Base-by-base conservation (phyloP, 2,113 vertebrate genomes). In the Pogonocichla stellata region DNA sequence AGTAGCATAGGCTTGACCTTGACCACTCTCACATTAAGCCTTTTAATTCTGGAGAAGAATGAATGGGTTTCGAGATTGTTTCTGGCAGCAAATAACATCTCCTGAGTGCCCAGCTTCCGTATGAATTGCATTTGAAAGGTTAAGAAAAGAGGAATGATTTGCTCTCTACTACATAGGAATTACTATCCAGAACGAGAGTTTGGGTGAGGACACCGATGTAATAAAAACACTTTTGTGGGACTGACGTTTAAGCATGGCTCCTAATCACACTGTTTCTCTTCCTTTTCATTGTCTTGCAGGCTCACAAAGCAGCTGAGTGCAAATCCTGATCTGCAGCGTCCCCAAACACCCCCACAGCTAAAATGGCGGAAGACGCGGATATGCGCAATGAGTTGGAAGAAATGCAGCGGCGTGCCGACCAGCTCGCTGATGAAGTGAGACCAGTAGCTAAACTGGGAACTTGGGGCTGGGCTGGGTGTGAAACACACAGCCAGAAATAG, bases 301-400 rank as follows among this genome's bases (percentile, higher is more conserved):
- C 92, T 97, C 77, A 4, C 34, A 45, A 38, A 88, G 91, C 65
- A 84, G 79, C 92, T 56, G 77, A 82, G 62, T 17, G 12, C 96
- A 98, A 96, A 97, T 71, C 75, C 96, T 98, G 97, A 97, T 97
- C 97, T 96, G 85, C 93, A 96, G 97, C 61, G 33, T 95, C 96
- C 61, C 96, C 96, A 87, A 97, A 86, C 96, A 96, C 97, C 97
- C 91, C 90, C 94, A 95, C 97, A 98, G 86, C 97, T 97, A 98
- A 98, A 95, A 99, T 99, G 99, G 99, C 99, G 43, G 99, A 99
- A 83, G 99, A 99, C 5, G 98, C 99, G 2, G 99, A 99, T 93
- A 99, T 99, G 99, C 99, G 99, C 98, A 99, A 99, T 98, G 99
- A 99, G 98, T 97, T 99, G 97, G 99, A 99, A 92, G 99, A 99